These are phyloP conservation scores for Cardiocondyla obscurior DNA, from an alignment of 1,140 invertebrate genomes.

Conservation along the genomic window DNA sequence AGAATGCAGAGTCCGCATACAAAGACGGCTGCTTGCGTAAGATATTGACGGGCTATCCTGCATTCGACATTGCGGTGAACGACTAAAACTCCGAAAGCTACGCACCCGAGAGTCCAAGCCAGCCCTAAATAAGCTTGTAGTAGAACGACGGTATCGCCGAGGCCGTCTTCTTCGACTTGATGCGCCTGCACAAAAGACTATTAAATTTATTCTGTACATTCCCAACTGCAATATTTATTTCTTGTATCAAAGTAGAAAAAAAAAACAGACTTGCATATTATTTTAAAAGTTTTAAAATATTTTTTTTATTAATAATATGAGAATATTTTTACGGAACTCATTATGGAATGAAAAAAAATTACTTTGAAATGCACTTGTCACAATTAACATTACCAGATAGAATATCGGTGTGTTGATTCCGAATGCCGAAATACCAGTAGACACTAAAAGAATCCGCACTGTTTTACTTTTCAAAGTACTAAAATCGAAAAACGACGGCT, in stretches of 20 bases:
- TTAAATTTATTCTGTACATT: not conserved
- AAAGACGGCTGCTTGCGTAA: constrained; percentile 90
- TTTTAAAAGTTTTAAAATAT: not conserved
- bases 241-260: too few species aligned
- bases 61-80: constrained; percentile 93
- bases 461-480: constrained; percentile 93
- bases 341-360: not conserved
- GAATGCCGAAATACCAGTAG: constrained; percentile 90
- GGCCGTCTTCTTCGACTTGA: constrained; percentile 89
- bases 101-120: constrained; percentile 92
- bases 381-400: constrained; percentile 89
- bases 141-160: constrained; percentile 88
- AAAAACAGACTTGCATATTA: not conserved
- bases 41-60: constrained; percentile 92
- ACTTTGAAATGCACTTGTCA: not conserved
- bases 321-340: not conserved
- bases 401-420: constrained; percentile 95
- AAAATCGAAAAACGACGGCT: constrained; percentile 94
- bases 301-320: not conserved
- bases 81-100: constrained; percentile 91
- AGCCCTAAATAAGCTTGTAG: constrained; percentile 92
- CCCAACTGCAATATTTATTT: too few species aligned
- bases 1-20: constrained; percentile 92
- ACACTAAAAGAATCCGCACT: constrained; percentile 92
- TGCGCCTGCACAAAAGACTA: constrained; percentile 84